Evolutionary conservation across 2,888 invertebrate genomes (phyloP), one percentile per base, ranked within the genome.

Genomic region (Eurytoma adleriae): DNA sequence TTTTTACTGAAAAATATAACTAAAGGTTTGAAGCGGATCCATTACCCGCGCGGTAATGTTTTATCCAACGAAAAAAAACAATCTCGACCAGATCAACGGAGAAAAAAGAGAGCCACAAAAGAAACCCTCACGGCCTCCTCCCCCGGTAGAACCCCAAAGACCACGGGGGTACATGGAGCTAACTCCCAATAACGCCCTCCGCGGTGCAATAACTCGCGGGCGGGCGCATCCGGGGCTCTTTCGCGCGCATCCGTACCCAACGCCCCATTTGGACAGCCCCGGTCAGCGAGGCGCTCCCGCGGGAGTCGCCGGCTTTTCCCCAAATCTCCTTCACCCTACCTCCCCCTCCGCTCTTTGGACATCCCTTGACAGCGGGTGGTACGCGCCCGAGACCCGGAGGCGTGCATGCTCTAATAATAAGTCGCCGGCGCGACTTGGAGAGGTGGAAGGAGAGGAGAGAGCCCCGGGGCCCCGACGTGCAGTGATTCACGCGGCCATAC

Each of bases 261-360:
- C 30, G 18, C 12, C 50, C 54, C 30, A 16, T 64, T 73, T 62
- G 48, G 48, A 69, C 69, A 40, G n/a, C 61, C 64, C 52, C 18
- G 74, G 74, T 68, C 48, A 79, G n/a, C 24, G 40, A 16, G 40
- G 14, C 48, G 40, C 18, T 72, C 85, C 84, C 86, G 84, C 84
- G 84, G 86, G 85, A 85, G 79, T 82, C 80, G 74, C 79, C 59
- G 72, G 80, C 76, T 84, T 84, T 83, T 85, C 84, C 81, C 84
- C 83, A 83, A 84, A 86, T 84, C 83, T 85, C 83, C 84, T 84
- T 82, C 81, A 76, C 76, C 76, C 76, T 40, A 18, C n/a, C 67
- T 67, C 68, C 50, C 12, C 27, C 14, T 4, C 48, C n/a, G 59
- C 57, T 13, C 48, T 84, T 80, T 81, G 83, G 83, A 85, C 83